These are phyloP conservation scores for Myotis myotis DNA, from an alignment of 2,797 vertebrate species.

Conservation along the genomic window DNA sequence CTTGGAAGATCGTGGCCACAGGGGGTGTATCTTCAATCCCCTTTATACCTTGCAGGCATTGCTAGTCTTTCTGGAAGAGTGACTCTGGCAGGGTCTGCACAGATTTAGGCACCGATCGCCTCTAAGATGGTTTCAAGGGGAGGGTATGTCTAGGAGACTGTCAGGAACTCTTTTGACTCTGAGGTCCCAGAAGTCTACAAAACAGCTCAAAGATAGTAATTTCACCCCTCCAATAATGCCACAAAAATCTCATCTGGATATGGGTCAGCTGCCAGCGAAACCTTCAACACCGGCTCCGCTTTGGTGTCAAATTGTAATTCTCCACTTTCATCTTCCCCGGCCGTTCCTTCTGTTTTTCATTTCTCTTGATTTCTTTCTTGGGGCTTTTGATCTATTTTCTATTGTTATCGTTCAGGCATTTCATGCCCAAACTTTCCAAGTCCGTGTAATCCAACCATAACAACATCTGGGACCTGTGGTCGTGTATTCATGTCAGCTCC, in stretches of 20 bases:
- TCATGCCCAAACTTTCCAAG: conserved; percentile 70
- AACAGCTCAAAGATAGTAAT: conserved; percentile 8
- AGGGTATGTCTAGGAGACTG: background rate
- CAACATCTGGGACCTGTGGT: conserved; percentile 64
- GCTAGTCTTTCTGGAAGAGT: background rate
- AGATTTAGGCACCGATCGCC: background rate
- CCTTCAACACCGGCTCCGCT: conserved; percentile 44
- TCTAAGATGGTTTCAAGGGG: background rate
- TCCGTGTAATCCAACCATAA: conserved; percentile 67
- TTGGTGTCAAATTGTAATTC: conserved; percentile 65
- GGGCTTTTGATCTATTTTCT: conserved; percentile 79
- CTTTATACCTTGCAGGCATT: background rate
- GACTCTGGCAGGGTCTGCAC: background rate
- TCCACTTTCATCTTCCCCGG: conserved; percentile 69
- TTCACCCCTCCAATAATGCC: conserved; percentile 40
- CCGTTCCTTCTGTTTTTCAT: conserved; percentile 77
- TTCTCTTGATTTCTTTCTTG: conserved; percentile 72
- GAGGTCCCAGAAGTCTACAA: conserved; percentile 28
- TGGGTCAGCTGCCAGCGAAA: conserved; percentile 53
- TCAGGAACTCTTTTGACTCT: conserved; percentile 7
- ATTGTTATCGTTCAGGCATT: conserved; percentile 75
- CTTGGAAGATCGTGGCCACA: background rate
- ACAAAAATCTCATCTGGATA: conserved; percentile 60
- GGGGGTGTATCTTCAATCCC: background rate
- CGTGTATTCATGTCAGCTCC: background rate